Base-by-base conservation (phyloP, 2,113 vertebrate genomes). In the Alethe diademata region DNA sequence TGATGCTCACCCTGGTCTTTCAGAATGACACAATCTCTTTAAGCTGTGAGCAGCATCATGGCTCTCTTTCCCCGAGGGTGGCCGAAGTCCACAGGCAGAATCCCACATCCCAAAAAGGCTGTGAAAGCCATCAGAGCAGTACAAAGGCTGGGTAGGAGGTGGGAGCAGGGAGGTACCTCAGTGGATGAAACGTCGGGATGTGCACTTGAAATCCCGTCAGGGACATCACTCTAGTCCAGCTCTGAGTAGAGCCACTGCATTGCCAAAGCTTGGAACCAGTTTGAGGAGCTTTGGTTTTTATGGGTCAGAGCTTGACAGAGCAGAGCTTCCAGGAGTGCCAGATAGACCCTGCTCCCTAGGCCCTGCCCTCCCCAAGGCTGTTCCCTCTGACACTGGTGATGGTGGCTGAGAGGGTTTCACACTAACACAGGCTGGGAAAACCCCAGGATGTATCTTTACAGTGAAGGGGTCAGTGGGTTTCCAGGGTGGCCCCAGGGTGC, bases 191-290 rank as follows among this genome's bases (percentile, higher is more conserved):
- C n/a, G 19, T 62, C 0, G 0, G 66, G 25, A 11, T 29, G 22
- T 28, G n/a, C 10, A 5, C 18, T 31, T 76, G 56, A 58, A 85
- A 51, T 38, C 58, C 54, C 6, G 12, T 16, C 70, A 26, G 53
- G 50, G 22, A 24, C 25, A 48, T 45, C 0, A 0, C n/a, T 53
- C 20, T 33, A 2, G 14, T 62, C 73, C n/a, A 47, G 0, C 18
- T 48, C 19, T 16, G 35, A 61, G 56, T 7, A 35, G 3, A 51
- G 47, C 14, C n/a, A 14, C 8, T 8, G 9, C 22, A 25, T 12
- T 67, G 54, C 65, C 58, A 69, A 16, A 64, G 19, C 26, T 58
- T 9, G 2, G 22, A 14, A 36, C 19, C 35, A 24, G 14, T 53
- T 33, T 22, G 31, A 57, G 58, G 19, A 56, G 14, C 33, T 60